phyloP scores from a whole-genome alignment of 1,140 invertebrate genomes.

The Andrena cerasifolii region DNA sequence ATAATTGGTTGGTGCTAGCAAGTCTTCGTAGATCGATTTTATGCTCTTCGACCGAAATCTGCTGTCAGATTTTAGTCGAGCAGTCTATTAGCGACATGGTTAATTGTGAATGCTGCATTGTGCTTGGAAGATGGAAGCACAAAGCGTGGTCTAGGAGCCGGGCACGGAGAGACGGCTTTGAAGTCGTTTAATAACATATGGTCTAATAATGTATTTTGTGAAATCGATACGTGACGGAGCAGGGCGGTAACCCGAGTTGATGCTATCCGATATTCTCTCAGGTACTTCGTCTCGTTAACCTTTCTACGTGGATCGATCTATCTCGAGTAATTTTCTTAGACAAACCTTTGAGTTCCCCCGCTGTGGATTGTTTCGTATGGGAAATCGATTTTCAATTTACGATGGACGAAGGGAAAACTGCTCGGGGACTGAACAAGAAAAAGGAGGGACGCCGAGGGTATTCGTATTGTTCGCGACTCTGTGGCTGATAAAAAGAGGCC shows the following conservation, averaged over 20 bases:
- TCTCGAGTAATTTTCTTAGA: conserved; percentile 27
- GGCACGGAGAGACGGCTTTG: background rate
- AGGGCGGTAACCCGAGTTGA: background rate
- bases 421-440: no score
- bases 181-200: background rate
- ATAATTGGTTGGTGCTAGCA: no score
- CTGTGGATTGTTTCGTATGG: background rate
- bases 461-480: no score
- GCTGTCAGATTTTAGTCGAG: no score
- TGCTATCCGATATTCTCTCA: background rate
- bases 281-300: background rate
- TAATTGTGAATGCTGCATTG: no score
- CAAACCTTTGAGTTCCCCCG: conserved; percentile 1
- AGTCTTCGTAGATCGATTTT: no score
- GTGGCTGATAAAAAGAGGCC: no score
- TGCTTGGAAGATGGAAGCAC: no score
- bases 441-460: no score
- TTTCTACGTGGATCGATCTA: background rate
- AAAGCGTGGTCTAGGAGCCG: background rate
- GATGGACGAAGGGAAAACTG: no score
- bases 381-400: background rate
- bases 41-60: no score
- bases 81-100: no score
- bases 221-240: background rate
- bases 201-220: background rate